Evolutionary conservation across 2,113 vertebrate species (phyloP), one percentile per base, ranked within the genome.

Genomic region (Chloropsis hardwickii): DNA sequence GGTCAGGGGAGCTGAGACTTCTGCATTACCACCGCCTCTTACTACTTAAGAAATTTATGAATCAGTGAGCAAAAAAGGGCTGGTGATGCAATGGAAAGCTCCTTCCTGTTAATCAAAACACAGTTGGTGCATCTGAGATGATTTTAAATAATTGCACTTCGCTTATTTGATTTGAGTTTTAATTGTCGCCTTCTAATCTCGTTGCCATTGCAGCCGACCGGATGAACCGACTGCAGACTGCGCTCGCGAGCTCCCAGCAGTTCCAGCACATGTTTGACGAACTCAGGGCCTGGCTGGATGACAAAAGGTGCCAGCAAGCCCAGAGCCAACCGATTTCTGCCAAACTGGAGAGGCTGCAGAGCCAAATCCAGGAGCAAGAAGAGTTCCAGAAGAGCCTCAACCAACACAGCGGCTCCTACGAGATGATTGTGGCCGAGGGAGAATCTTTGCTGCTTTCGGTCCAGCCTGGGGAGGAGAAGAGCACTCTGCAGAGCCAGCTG

Each of bases 231-330:
- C 98, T 99, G 51, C 99, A 99, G 97, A 98, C 98, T 4, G 99
- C 99, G 3, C 98, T 99, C 33, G 99, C 99, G 1, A 99, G 99
- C 95, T 99, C 99, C 56, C 99, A 99, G 97, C 99, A 99, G 97
- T 99, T 99, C 98, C 99, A 99, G 97, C 99, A 99, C 97, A 99
- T 99, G 99, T 99, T 99, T 81, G 98, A 99, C 94, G 99, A 99
- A 91, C 96, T 99, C 88, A 98, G 98, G 92, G 97, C 98, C 61
- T 99, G 99, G 99, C 98, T 99, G 13, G 98, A 99, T 93, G 96
- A 97, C 79, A 98, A 98, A 95, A 92, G 93, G 87, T 97, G 97
- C 31, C 98, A 98, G 86, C 98, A 97, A 97, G 60, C 97, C 57
- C 97, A 96, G 40, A 97, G 78, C 97, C 97, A 88, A 61, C 98